phyloP scores from a whole-genome alignment of 1,140 invertebrate species.

The Tetragonula clypearis region DNA sequence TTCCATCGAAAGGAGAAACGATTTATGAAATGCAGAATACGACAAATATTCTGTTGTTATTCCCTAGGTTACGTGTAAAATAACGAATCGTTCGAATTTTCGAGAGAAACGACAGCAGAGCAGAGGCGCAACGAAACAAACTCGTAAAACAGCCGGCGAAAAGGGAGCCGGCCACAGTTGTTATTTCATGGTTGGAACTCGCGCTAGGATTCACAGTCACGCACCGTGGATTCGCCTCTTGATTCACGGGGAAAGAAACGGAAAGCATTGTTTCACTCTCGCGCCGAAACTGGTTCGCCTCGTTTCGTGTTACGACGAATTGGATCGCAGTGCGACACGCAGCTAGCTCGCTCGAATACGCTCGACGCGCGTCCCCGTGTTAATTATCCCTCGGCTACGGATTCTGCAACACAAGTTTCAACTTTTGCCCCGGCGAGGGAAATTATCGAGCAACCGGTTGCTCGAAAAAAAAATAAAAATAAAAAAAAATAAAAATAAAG shows the following conservation, averaged over 20 bases:
- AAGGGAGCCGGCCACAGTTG: conserved; percentile 29
- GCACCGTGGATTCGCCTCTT: conserved; percentile 55
- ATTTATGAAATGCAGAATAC: neutral
- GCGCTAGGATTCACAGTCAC: conserved; percentile 61
- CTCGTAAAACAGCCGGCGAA: conserved; percentile 9
- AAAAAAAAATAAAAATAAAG: no score
- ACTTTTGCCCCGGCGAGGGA: neutral
- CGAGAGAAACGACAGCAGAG: neutral
- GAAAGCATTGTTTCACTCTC: conserved; percentile 61
- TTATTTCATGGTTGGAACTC: conserved; percentile 54
- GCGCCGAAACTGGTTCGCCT: conserved; percentile 47
- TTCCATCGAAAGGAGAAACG: neutral
- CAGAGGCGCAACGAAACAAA: conserved; percentile 1
- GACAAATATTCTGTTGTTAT: neutral
- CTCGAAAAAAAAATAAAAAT: neutral
- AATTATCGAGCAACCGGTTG: neutral
- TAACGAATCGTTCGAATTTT: neutral
- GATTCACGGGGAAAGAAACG: conserved; percentile 55
- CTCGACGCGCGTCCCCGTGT: neutral
- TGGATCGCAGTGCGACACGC: conserved; percentile 5
- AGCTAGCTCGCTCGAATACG: neutral
- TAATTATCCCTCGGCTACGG: conserved; percentile 21
- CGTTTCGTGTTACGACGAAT: conserved; percentile 31
- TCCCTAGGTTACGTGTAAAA: neutral
- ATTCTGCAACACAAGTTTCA: neutral